Evolutionary conservation across 2,888 invertebrate genomes (phyloP).

Genomic region (Heterodera filipjevi): DNA sequence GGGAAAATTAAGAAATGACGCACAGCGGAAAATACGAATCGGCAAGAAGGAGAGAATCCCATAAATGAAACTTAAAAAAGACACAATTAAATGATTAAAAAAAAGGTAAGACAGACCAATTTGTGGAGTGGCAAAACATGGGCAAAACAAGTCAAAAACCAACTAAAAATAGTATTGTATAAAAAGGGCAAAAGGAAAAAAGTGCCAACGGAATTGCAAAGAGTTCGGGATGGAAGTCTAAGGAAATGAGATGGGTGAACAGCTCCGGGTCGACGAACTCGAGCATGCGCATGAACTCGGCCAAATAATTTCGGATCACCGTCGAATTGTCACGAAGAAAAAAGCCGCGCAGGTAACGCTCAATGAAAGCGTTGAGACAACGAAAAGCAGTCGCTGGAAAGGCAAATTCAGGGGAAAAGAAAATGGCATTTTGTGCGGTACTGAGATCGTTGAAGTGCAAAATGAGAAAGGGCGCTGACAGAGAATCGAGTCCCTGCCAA

Average conservation of each 20-base stretch:
- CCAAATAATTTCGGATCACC: constrained; percentile 88
- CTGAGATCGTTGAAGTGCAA: constrained; percentile 96
- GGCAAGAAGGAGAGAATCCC: constrained; percentile 92
- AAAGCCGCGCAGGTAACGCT: constrained; percentile 93
- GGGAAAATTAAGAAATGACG: background rate
- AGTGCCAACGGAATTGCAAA: constrained; percentile 47
- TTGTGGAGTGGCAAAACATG: constrained; percentile 98
- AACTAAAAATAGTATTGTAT: constrained; percentile 6
- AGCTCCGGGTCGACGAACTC: constrained; percentile 91
- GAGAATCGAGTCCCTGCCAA: constrained; percentile 97
- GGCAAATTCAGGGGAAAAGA: background rate
- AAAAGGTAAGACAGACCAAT: constrained; percentile 68
- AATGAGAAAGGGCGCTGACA: constrained; percentile 94
- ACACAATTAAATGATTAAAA: too few relatives aligned
- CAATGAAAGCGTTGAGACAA: constrained; percentile 90
- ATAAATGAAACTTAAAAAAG: constrained; percentile 77
- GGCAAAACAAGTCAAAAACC: constrained; percentile 68
- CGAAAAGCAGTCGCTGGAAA: constrained; percentile 85
- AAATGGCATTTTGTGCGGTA: constrained; percentile 65
- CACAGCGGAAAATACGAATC: constrained; percentile 85
- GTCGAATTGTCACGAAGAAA: constrained; percentile 94
- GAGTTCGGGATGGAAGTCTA: constrained; percentile 87
- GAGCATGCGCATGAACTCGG: constrained; percentile 92
- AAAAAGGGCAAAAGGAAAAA: background rate
- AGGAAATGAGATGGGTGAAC: constrained; percentile 85